phyloP scores from a whole-genome alignment of 1,140 invertebrate species.

The Musca domestica region DNA sequence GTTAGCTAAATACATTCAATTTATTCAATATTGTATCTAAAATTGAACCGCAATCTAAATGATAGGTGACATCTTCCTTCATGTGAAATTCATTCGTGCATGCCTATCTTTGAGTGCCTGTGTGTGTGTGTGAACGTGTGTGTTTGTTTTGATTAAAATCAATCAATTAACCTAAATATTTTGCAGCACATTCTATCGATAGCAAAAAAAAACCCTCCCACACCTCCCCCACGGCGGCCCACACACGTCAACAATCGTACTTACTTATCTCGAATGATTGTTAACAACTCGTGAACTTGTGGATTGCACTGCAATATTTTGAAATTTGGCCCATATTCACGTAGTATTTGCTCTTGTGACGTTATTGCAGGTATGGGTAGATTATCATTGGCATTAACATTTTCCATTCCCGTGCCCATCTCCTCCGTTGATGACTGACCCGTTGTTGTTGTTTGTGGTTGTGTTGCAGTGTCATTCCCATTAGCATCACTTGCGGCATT shows the following conservation, averaged over 20 bases:
- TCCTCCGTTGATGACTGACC: constrained; percentile 4
- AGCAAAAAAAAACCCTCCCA: background rate
- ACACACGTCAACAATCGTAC: background rate
- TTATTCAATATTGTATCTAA: too few species aligned
- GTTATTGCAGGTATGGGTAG: constrained; percentile 5
- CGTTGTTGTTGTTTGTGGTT: background rate
- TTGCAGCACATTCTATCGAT: background rate
- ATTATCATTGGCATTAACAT: background rate
- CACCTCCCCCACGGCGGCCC: too few species aligned
- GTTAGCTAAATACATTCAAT: too few species aligned
- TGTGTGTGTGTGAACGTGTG: too few species aligned
- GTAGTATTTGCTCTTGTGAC: constrained; percentile 34
- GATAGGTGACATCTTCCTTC: too few species aligned
- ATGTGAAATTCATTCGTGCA: too few species aligned
- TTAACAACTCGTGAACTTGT: constrained; percentile 91
- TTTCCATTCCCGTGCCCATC: background rate
- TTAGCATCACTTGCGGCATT: background rate
- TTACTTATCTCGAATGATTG: constrained; percentile 91
- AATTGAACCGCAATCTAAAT: too few species aligned
- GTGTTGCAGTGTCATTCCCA: too few species aligned
- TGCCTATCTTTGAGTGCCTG: too few species aligned
- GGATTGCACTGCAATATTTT: constrained; percentile 80
- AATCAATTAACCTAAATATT: constrained; percentile 2
- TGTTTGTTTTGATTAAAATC: too few species aligned
- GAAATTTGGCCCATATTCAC: constrained; percentile 75